phyloP scores from a whole-genome alignment of 2,113 vertebrate species.

The Alces alces region DNA sequence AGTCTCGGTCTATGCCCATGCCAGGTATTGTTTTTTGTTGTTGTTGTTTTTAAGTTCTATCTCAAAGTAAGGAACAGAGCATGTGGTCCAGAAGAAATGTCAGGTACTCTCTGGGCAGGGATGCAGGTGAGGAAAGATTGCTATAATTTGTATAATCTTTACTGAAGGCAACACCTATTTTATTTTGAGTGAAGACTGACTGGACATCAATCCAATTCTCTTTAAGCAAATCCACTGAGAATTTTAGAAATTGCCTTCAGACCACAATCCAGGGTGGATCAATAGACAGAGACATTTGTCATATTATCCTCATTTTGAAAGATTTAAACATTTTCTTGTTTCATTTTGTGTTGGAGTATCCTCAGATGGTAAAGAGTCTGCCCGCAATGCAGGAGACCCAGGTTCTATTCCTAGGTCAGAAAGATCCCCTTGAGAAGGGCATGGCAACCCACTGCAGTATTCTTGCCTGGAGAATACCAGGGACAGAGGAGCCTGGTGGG shows the following conservation, averaged over 20 bases:
- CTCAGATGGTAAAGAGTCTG: not conserved
- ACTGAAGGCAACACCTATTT: not conserved
- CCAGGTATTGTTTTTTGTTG: not conserved
- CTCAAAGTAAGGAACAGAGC: not conserved
- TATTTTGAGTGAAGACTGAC: not conserved
- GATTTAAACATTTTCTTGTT: not conserved
- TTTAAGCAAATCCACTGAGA: not conserved
- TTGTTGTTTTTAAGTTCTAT: not conserved
- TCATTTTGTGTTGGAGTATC: not conserved
- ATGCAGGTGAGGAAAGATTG: not conserved
- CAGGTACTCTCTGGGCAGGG: not conserved
- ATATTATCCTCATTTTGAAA: not conserved
- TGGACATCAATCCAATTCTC: not conserved
- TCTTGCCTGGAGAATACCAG: not conserved
- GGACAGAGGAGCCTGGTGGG: not conserved
- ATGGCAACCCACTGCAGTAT: not conserved
- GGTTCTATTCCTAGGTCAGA: not conserved
- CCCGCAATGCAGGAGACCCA: not conserved
- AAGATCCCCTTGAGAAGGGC: not conserved
- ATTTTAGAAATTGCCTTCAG: not conserved
- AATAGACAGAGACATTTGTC: not conserved
- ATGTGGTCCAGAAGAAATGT: not conserved
- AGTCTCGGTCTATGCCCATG: not conserved
- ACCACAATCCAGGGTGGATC: not conserved
- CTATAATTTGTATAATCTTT: not conserved